Conservation (phyloP, 2,113 vertebrate species). For the Todiramphus saurophagus region DNA sequence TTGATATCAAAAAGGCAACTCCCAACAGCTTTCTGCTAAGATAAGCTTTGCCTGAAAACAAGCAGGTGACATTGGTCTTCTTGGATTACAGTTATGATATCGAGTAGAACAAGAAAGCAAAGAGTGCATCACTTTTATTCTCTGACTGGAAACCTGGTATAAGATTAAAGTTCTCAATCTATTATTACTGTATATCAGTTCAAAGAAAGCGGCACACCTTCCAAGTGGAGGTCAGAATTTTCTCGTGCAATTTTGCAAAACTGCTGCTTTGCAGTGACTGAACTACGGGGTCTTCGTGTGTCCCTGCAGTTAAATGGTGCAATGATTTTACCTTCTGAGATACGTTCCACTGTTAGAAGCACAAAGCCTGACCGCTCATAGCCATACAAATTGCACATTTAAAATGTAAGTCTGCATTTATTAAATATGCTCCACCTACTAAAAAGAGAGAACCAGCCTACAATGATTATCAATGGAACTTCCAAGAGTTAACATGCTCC, state of each 20-base stretch:
- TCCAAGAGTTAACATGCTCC: background rate
- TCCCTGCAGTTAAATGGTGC: background rate
- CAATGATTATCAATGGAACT: background rate
- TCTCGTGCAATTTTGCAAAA: background rate
- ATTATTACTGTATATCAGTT: background rate
- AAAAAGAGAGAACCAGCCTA: background rate
- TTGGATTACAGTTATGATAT: background rate
- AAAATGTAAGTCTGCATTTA: background rate
- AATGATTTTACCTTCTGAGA: background rate
- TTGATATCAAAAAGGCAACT: background rate
- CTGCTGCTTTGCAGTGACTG: background rate
- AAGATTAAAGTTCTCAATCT: background rate
- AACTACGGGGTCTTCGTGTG: background rate
- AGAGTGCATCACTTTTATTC: background rate
- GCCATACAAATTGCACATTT: background rate
- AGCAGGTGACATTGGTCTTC: fast-evolving
- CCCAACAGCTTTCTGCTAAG: background rate
- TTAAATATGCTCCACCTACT: background rate
- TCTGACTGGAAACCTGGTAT: background rate
- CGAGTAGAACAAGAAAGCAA: background rate
- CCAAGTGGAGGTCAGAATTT: background rate
- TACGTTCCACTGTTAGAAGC: too few relatives aligned
- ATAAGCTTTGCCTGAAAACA: background rate
- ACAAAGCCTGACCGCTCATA: background rate
- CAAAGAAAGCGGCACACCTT: background rate